These are phyloP conservation scores for Teleogryllus occipitalis DNA, from an alignment of 1,140 invertebrate genomes.

Conservation along the genomic window DNA sequence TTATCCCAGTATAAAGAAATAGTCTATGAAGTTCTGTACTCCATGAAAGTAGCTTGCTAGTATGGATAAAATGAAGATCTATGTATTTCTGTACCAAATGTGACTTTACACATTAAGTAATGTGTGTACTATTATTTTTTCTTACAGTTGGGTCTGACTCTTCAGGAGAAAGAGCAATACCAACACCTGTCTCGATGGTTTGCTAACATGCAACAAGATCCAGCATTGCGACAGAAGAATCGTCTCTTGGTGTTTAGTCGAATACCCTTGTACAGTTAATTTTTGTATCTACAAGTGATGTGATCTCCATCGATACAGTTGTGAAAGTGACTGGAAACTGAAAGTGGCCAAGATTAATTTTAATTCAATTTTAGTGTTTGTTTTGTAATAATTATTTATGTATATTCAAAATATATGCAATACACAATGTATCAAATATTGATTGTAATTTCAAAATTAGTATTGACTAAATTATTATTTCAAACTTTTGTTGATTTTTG, in stretches of 20 bases:
- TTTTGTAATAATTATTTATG: too few relatives aligned
- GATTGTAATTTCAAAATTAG: too few relatives aligned
- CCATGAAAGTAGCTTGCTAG: background rate
- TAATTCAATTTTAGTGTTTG: too few relatives aligned
- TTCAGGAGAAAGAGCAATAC: constrained; percentile 49
- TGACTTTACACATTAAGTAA: too few relatives aligned
- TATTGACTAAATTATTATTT: too few relatives aligned
- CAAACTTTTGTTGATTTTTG: too few relatives aligned
- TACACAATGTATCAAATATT: too few relatives aligned
- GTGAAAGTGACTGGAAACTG: too few relatives aligned
- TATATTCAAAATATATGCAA: too few relatives aligned
- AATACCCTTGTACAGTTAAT: constrained; percentile 35
- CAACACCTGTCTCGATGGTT: constrained; percentile 58
- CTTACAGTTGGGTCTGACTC: constrained; percentile 40
- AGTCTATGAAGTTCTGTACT: background rate
- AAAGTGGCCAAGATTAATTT: too few relatives aligned
- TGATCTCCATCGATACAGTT: too few relatives aligned
- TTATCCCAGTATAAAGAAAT: too few relatives aligned
- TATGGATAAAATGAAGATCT: constrained; percentile 17
- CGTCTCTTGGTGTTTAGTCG: constrained; percentile 46
- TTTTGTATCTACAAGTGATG: background rate
- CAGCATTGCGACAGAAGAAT: constrained; percentile 44
- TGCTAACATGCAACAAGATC: constrained; percentile 53
- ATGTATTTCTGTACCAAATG: background rate
- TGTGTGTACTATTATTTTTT: constrained; percentile 17